Base-by-base conservation (phyloP, 2,888 invertebrate genomes). In the Eulithis testata region DNA sequence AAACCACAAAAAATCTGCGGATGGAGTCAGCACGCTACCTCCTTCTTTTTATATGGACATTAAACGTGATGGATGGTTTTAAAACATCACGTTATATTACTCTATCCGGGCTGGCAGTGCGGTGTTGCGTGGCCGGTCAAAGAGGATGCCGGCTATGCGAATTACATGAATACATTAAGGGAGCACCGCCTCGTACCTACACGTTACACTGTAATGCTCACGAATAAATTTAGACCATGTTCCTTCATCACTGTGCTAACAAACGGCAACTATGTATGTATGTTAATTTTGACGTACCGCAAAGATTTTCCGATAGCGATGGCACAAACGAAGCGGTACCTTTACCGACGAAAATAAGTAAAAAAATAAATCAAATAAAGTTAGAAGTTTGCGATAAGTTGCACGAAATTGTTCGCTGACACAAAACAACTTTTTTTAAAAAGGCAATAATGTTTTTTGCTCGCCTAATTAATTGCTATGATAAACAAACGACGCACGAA, bases 111-210 rank as follows among this genome's bases (percentile, higher is more conserved):
- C 83, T 80, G 88, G 81, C 88, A 83, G 88, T 86, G 89, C 88
- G 89, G 90, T 85, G 90, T 91, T 90, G 93, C 93, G 93, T 92
- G 92, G 92, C 86, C 85, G 90, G 93, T 93, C 93, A 93, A 93
- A 93, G 92, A 91, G 91, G 91, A 92, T 90, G 86, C 88, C 90
- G 88, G 90, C 88, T 89, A 91, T 90, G 91, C 89, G 93, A 92
- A 92, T 93, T 92, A 92, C 92, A 91, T 92, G 93, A 93, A 93
- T 93, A 93, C 90, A 92, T 93, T 93, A 93, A 89, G 89, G 90
- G 87, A 87, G 87, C 81, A 88, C 83, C 85, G 85, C 88, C 87
- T 87, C 86, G 84, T 90, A 87, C 87, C 85, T 90, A 88, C 87
- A 90, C 87, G 90, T 89, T 88, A 89, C 87, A 89, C 85, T 87